Conservation (phyloP, 1,140 invertebrate species). For the Brevipalpus yothersi region DNA sequence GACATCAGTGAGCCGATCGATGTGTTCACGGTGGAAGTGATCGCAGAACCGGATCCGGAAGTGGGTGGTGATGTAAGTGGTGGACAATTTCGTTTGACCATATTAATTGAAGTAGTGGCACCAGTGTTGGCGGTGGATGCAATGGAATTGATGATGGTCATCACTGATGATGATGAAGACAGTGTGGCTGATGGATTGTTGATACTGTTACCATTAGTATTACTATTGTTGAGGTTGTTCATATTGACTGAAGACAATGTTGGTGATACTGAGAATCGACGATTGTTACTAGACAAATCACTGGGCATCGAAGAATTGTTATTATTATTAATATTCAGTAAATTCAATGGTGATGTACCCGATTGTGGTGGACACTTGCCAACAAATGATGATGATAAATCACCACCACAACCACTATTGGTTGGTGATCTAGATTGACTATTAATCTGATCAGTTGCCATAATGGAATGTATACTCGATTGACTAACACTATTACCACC, state of each 20-base stretch:
- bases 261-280: no score
- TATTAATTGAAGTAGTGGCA: no score
- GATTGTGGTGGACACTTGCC: not conserved
- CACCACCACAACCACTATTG: not conserved
- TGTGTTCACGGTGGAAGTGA: not conserved
- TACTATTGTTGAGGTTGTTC: not conserved
- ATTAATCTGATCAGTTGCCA: not conserved
- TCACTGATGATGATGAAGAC: not conserved
- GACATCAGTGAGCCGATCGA: not conserved
- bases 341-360: not conserved
- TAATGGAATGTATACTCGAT: constrained; percentile 33
- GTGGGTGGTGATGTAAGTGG: not conserved
- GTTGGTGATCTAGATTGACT: not conserved
- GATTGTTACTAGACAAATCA: not conserved
- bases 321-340: not conserved
- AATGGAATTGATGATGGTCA: not conserved
- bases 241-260: no score
- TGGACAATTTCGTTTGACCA: not conserved
- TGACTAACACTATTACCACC: no score
- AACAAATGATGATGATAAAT: not conserved
- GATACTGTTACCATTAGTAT: not conserved
- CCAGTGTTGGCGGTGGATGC: not conserved
- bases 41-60: not conserved
- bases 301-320: not conserved
- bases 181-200: not conserved